Conservation (phyloP, 2,797 vertebrate genomes). For the Varecia variegata region DNA sequence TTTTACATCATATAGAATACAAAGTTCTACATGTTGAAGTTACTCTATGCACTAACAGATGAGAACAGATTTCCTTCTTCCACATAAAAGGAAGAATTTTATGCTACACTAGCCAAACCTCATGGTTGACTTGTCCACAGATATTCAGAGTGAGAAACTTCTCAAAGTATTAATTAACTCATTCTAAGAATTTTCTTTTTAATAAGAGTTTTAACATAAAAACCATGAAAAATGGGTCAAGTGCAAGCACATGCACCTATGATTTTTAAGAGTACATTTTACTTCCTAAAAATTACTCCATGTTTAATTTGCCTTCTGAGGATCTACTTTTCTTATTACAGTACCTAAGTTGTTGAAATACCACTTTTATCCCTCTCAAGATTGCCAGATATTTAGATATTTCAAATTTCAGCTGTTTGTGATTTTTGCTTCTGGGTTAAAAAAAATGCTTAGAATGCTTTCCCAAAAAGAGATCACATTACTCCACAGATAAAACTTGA, state of each 20-base stretch:
- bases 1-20: neutral
- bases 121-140: neutral
- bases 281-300: constrained; percentile 7
- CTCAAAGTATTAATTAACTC: neutral
- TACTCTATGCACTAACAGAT: neutral
- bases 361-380: constrained; percentile 13
- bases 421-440: constrained; percentile 14
- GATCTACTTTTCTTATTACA: constrained; percentile 5
- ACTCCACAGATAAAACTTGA: neutral
- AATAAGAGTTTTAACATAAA: neutral
- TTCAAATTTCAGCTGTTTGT: constrained; percentile 24
- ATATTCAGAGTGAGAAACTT: neutral
- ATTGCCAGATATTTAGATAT: neutral
- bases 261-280: constrained; percentile 1
- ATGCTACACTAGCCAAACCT: neutral
- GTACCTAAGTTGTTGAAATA: neutral
- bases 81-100: constrained; percentile 24
- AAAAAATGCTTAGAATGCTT: constrained; percentile 29
- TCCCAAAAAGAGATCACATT: constrained; percentile 29
- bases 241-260: neutral
- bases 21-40: neutral
- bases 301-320: neutral
- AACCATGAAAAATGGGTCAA: constrained; percentile 27
- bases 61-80: neutral
- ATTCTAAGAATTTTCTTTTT: constrained; percentile 15